Conservation (phyloP, 2,113 vertebrate genomes). For the Scytalopus superciliaris region DNA sequence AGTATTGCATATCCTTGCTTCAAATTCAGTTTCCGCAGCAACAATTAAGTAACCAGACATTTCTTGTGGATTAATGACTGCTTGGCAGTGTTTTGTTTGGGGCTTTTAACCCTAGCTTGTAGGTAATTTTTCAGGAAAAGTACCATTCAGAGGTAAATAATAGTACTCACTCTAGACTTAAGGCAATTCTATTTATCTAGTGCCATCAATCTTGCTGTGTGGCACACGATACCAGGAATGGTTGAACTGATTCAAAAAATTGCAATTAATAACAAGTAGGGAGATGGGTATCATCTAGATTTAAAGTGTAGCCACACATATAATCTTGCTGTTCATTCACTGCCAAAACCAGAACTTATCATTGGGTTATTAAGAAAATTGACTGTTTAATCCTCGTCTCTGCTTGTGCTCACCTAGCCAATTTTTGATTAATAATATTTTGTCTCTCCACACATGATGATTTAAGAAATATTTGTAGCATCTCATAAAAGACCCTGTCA, state of each 20-base stretch:
- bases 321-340: not conserved
- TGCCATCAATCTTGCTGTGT: not conserved
- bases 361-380: not conserved
- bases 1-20: not conserved
- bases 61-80: constrained; percentile 45
- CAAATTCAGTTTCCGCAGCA: constrained; percentile 12
- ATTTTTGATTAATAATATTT: constrained; percentile 41
- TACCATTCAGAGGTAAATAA: constrained; percentile 42
- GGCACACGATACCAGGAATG: not conserved
- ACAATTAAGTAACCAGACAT: constrained; percentile 40
- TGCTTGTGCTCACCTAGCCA: not conserved
- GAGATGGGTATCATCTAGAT: not conserved
- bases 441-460: not conserved
- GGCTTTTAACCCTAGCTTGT: constrained; percentile 56
- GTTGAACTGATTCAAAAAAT: constrained; percentile 10
- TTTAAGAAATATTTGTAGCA: constrained; percentile 35
- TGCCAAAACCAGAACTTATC: not conserved
- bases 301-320: not conserved
- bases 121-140: constrained; percentile 59
- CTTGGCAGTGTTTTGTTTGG: constrained; percentile 29
- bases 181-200: constrained; percentile 16
- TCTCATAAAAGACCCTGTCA: constrained; percentile 15
- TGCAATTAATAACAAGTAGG: not conserved
- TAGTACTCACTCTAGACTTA: constrained; percentile 7
- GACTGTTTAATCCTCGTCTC: constrained; percentile 5